phyloP scores from a whole-genome alignment of 2,113 vertebrate species.

The Oreotrochilus melanogaster region DNA sequence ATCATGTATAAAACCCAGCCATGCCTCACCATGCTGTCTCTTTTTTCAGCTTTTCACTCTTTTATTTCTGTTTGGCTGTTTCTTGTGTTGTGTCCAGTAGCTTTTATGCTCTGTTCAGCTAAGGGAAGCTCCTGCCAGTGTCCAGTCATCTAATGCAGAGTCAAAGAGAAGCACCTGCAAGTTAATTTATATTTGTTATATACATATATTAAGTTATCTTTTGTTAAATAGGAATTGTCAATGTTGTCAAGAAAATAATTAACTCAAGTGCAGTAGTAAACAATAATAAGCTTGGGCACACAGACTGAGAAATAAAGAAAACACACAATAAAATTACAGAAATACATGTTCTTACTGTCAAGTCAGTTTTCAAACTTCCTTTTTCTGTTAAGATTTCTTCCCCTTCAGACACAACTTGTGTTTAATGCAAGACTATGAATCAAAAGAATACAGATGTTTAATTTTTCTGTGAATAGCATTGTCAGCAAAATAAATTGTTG shows the following conservation, averaged over 20 bases:
- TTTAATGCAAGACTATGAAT: neutral
- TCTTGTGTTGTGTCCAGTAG: neutral
- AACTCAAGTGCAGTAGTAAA: neutral
- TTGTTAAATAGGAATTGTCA: neutral
- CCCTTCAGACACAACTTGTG: neutral
- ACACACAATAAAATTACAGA: neutral
- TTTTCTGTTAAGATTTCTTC: neutral
- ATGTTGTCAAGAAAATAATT: constrained; percentile 1
- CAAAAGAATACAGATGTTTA: neutral
- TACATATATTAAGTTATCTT: neutral
- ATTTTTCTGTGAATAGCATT: neutral
- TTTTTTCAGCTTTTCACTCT: neutral
- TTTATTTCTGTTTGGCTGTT: neutral
- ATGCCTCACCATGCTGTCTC: neutral
- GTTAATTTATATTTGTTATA: neutral
- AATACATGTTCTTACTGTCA: neutral
- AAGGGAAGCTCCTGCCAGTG: neutral
- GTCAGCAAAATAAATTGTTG: neutral
- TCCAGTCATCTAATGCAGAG: neutral
- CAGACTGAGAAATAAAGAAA: neutral
- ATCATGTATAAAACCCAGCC: neutral
- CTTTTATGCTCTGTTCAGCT: neutral
- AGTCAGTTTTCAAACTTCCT: neutral
- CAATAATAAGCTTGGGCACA: neutral
- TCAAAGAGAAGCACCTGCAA: neutral